Base-by-base conservation (phyloP, 37 sponge, comb jelly and placozoan genomes). In the Hexactinellida sp. region DNA sequence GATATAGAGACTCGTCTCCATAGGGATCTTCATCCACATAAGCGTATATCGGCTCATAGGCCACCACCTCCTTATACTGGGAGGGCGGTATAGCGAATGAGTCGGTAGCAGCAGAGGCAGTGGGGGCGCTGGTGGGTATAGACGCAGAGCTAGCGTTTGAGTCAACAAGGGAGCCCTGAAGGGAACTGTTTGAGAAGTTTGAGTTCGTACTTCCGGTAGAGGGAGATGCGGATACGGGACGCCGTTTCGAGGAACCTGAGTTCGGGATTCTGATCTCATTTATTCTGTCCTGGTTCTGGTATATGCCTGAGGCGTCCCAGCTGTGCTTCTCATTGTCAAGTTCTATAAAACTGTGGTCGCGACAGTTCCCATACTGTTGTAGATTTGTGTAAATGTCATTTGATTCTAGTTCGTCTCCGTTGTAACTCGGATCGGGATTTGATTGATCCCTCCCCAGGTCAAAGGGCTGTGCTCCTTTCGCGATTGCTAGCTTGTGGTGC, bases 21-120 rank as follows among this genome's bases (percentile, higher is more conserved):
- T 83, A 63, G 13, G 76, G 76, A 63, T 63, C 76, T 63, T 63
- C 76, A 7, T 63, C 76, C 25, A 63, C 76, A 63, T 63, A 63
- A 3, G 76, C 76, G 76, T 63, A 63, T 63, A 63, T 63, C 3
- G 76, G 76, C 34, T 63, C 76, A 23, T 63, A 63, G 34, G 21
- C 76, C 5, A 63, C 76, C 3, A 23, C 28, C 34, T 63, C 76
- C 76, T 25, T 63, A 23, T 63, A n/a, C 5, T n/a, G 28, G 3
- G 76, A 63, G 16, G 52, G 52, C 9, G 16, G 9, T 19, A 47
- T 47, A 47, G 52, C 13, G 16, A 9, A 19, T 19, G 16, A 9
- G 9, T 47, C 52, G 34, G 1, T n/a, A 28, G 76, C 32, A 25
- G 3, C 19, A 63, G 76, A 63, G 5, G 30, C 19, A 7, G 34